Evolutionary conservation across 2,888 invertebrate genomes (phyloP).

Genomic region (Xylophagus ater): DNA sequence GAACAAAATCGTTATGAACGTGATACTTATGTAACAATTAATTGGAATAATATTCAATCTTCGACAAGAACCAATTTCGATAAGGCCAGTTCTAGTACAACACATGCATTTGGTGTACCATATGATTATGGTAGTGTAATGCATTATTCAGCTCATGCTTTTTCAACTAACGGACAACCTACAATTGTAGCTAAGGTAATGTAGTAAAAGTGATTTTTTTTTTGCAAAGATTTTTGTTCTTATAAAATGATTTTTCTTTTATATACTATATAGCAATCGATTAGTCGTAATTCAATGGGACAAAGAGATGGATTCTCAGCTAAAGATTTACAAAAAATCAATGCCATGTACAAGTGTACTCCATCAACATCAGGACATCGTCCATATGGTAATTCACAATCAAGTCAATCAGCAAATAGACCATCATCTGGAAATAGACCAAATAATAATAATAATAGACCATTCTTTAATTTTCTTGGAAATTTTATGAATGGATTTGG

Average conservation of each 20-base stretch:
- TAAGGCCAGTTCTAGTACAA: slow-evolving; percentile 46
- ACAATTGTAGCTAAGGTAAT: slow-evolving; percentile 60
- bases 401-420: neutral
- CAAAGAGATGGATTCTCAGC: slow-evolving; percentile 64
- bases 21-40: slow-evolving; percentile 54
- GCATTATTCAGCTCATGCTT: slow-evolving; percentile 71
- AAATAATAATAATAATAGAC: too few relatives aligned
- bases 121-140: slow-evolving; percentile 75
- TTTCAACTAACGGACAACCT: slow-evolving; percentile 57
- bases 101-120: slow-evolving; percentile 54
- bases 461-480: slow-evolving; percentile 26
- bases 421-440: slow-evolving; percentile 19
- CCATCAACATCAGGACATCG: neutral
- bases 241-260: slow-evolving; percentile 3
- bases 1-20: slow-evolving; percentile 71
- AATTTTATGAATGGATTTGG: slow-evolving; percentile 32
- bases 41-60: slow-evolving; percentile 55
- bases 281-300: slow-evolving; percentile 46
- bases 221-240: neutral
- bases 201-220: neutral
- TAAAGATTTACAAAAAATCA: slow-evolving; percentile 60
- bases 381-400: neutral
- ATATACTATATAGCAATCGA: slow-evolving; percentile 21
- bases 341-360: slow-evolving; percentile 63
- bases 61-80: slow-evolving; percentile 59